phyloP scores from a whole-genome alignment of 2,797 vertebrate genomes.

The Hyperoplus lanceolatus region DNA sequence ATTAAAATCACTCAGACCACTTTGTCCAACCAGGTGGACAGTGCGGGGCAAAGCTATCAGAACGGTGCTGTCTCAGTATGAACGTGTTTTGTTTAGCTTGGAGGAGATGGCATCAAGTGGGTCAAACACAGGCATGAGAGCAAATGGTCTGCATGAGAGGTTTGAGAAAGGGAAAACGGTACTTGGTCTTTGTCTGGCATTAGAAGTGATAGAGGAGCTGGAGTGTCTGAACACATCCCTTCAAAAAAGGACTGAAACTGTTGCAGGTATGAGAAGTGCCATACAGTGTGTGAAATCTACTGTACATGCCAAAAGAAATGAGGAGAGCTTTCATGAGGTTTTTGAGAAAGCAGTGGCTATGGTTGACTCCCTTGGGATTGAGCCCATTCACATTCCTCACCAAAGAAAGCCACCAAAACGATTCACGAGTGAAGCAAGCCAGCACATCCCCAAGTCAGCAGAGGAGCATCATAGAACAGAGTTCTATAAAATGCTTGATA shows the following conservation, averaged over 20 bases:
- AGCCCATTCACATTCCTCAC: slow-evolving; percentile 48
- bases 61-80: neutral
- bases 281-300: slow-evolving; percentile 4
- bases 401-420: slow-evolving; percentile 42
- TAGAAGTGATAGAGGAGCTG: neutral
- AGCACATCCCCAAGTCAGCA: slow-evolving; percentile 37
- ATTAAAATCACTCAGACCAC: neutral
- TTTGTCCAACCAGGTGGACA: neutral
- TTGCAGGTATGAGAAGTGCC: neutral
- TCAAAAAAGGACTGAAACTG: neutral
- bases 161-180: neutral
- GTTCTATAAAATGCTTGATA: slow-evolving; percentile 30
- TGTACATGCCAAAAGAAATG: neutral
- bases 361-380: slow-evolving; percentile 45
- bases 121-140: neutral
- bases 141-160: neutral
- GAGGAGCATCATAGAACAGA: slow-evolving; percentile 46
- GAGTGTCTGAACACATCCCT: slow-evolving; percentile 8
- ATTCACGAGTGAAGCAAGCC: slow-evolving; percentile 20
- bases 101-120: neutral
- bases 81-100: neutral
- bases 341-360: slow-evolving; percentile 31
- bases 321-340: slow-evolving; percentile 1
- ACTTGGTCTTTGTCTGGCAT: slow-evolving; percentile 15
- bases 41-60: neutral